Conservation (phyloP, 2,888 invertebrate genomes). For the Notodonta ziczac region DNA sequence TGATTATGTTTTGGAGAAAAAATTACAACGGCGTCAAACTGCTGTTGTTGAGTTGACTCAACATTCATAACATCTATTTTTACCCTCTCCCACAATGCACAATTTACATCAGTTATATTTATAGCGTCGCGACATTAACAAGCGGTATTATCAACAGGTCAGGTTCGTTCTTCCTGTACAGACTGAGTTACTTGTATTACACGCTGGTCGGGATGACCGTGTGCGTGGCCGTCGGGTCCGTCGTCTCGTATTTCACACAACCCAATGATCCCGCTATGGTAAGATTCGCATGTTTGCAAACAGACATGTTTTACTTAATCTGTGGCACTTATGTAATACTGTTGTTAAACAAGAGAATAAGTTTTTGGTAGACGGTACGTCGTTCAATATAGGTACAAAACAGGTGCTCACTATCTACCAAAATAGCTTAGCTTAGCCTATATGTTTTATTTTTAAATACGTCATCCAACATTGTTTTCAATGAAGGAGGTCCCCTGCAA, state of each 20-base stretch:
- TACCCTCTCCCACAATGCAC: conserved; percentile 3
- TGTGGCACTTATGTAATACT: too few relatives aligned
- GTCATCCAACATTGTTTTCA: too few relatives aligned
- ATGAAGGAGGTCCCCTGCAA: too few relatives aligned
- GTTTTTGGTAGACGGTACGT: too few relatives aligned
- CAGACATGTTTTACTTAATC: background rate
- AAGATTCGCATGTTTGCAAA: conserved; percentile 33
- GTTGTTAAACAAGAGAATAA: too few relatives aligned
- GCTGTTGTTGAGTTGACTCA: too few relatives aligned
- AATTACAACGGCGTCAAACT: too few relatives aligned
- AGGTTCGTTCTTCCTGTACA: conserved; percentile 87
- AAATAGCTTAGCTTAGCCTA: too few relatives aligned
- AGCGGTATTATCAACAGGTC: conserved; percentile 62
- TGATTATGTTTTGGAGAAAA: too few relatives aligned
- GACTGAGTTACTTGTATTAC: conserved; percentile 91
- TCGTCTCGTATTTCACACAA: conserved; percentile 88
- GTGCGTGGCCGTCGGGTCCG: conserved; percentile 86
- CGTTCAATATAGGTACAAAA: too few relatives aligned
- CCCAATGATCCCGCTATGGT: conserved; percentile 84
- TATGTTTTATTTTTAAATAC: too few relatives aligned
- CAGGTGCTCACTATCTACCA: too few relatives aligned
- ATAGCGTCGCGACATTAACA: conserved; percentile 20
- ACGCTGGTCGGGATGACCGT: conserved; percentile 88
- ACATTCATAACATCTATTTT: conserved; percentile 16
- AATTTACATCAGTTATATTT: conserved; percentile 20